Evolutionary conservation across 2,797 vertebrate genomes (phyloP), one percentile per base, ranked within the genome.

Genomic region (Enteromius radiatus): DNA sequence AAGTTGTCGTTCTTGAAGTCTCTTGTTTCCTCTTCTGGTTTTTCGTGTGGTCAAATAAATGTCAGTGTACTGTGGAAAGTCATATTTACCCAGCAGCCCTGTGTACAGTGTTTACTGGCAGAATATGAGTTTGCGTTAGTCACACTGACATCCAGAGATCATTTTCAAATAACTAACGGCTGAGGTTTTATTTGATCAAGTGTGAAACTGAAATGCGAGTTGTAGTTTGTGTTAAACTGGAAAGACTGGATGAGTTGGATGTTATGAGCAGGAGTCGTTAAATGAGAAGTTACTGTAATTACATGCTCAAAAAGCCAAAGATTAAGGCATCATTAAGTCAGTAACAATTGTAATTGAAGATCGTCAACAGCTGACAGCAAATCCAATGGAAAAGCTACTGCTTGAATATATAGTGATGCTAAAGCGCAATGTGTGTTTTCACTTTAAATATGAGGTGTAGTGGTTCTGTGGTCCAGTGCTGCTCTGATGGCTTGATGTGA

Each of bases 241-340:
- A 88, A 81, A 83, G 82, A 86, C 85, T 78, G 80, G 85, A 81
- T 74, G 17, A 28, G 65, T 83, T 38, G 56, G 43, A 52, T 70
- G 76, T 80, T 71, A 43, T 68, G 36, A 69, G 76, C 52, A 65
- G 69, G 59, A 33, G 76, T 77, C 14, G 61, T 76, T 83, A n/a
- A 84, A 61, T 76, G 59, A 69, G 64, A 74, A 67, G 74, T 19
- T 45, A 38, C 67, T 56, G 47, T 52, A 56, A 77, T 78, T 45
- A 52, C n/a, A 23, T 21, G 15, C 21, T 38, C 23, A 80, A 36
- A 80, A 49, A 36, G 64, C 45, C 52, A 33, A 45, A 61, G 56
- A 68, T 81, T 80, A 49, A 70, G 33, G 68, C 8, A n/a, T 71
- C 52, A 41, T 54, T 21, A 41, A 71, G 52, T 38, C 14, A 11